Conservation (phyloP, 2,113 vertebrate species). For the Hippocampus abdominalis region DNA sequence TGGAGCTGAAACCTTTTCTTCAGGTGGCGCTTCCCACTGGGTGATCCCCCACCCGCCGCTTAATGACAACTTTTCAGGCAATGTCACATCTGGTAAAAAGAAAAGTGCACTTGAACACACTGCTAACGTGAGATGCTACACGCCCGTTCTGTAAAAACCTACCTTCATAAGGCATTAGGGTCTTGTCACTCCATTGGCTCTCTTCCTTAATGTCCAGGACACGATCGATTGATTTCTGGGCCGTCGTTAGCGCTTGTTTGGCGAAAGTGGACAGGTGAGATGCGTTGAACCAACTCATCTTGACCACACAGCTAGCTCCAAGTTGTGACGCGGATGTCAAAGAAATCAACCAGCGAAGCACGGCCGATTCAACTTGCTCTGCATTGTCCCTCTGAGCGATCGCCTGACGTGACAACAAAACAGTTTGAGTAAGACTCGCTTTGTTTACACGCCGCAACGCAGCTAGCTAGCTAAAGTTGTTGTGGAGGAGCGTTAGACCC, state of each 20-base stretch:
- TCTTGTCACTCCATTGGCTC: slow-evolving; percentile 82
- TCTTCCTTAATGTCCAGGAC: slow-evolving; percentile 95
- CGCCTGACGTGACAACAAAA: background rate
- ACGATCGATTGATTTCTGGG: slow-evolving; percentile 96
- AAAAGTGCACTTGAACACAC: background rate
- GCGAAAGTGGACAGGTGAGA: slow-evolving; percentile 95
- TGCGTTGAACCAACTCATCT: slow-evolving; percentile 98
- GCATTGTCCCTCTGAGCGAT: background rate
- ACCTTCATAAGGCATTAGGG: slow-evolving; percentile 78
- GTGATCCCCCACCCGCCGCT: slow-evolving; percentile 91
- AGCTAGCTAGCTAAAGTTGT: slow-evolving; percentile 23
- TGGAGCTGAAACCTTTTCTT: slow-evolving; percentile 63
- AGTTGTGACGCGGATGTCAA: background rate
- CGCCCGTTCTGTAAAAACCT: slow-evolving; percentile 20
- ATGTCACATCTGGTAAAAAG: slow-evolving; percentile 53
- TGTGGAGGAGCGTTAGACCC: slow-evolving; percentile 2
- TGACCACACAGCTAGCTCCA: background rate
- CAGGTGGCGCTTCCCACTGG: slow-evolving; percentile 84
- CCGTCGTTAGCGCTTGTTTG: slow-evolving; percentile 94
- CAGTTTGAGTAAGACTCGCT: background rate
- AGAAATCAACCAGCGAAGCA: slow-evolving; percentile 1
- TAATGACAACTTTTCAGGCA: slow-evolving; percentile 73
- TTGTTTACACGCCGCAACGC: slow-evolving; percentile 2
- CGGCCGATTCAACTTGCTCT: background rate
- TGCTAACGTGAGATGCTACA: background rate